phyloP scores from a whole-genome alignment of 1,140 invertebrate genomes.

The Caerostris darwini region DNA sequence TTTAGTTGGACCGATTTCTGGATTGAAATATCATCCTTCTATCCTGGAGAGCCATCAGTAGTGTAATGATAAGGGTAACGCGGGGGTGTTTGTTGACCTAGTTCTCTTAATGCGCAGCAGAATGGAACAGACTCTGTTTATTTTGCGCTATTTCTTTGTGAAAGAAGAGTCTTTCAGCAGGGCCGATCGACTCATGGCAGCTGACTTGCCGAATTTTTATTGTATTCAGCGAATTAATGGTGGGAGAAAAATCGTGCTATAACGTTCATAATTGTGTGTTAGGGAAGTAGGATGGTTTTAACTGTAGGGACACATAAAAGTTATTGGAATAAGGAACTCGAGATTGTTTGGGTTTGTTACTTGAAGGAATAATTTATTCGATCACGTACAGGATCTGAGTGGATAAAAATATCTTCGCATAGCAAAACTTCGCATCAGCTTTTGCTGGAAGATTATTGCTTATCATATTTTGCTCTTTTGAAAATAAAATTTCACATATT shows the following conservation, averaged over 20 bases:
- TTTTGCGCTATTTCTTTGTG: background rate
- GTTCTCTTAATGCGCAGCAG: slow-evolving; percentile 2
- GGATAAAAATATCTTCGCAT: too few species aligned
- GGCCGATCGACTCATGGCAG: background rate
- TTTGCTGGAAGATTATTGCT: too few species aligned
- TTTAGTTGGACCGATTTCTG: slow-evolving; percentile 14
- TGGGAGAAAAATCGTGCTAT: background rate
- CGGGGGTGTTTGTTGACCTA: slow-evolving; percentile 54
- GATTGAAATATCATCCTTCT: slow-evolving; percentile 21
- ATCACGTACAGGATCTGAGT: too few species aligned
- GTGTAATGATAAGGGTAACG: slow-evolving; percentile 5
- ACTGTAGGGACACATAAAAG: too few species aligned
- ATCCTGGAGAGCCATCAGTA: slow-evolving; percentile 14
- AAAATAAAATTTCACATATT: too few species aligned
- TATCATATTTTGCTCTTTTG: too few species aligned
- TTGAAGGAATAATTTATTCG: too few species aligned
- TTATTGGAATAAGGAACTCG: too few species aligned
- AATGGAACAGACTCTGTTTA: background rate
- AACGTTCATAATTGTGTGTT: background rate
- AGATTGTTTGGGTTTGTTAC: too few species aligned
- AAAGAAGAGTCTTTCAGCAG: background rate
- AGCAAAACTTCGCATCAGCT: too few species aligned
- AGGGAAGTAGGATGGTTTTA: background rate
- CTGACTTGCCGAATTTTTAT: background rate
- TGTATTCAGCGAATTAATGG: background rate